phyloP scores from a whole-genome alignment of 2,113 vertebrate genomes.

The Isurus oxyrinchus region DNA sequence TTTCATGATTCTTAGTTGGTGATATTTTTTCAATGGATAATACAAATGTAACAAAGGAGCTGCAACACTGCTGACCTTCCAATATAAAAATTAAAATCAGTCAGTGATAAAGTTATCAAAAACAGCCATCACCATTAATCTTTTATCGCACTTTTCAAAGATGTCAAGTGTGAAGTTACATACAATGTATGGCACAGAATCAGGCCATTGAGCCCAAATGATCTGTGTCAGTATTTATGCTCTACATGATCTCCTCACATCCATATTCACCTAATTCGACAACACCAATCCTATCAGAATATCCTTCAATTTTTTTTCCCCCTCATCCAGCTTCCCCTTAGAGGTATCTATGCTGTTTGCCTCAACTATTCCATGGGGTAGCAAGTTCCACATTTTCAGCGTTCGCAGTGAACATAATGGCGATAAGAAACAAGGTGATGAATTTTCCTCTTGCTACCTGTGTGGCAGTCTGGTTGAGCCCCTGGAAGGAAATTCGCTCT shows the following conservation, averaged over 20 bases:
- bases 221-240: background rate
- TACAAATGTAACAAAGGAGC: background rate
- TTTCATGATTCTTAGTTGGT: background rate
- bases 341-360: too few relatives aligned
- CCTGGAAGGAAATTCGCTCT: too few relatives aligned
- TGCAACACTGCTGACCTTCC: background rate
- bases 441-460: too few relatives aligned
- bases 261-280: background rate
- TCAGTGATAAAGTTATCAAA: background rate
- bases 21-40: background rate
- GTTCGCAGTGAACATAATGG: too few relatives aligned
- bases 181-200: background rate
- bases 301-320: background rate
- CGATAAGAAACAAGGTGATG: too few relatives aligned
- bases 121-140: background rate
- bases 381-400: too few relatives aligned
- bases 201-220: background rate
- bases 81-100: background rate
- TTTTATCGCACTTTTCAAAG: background rate
- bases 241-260: background rate
- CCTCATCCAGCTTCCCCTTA: too few relatives aligned
- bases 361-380: too few relatives aligned
- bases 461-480: too few relatives aligned
- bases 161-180: background rate
- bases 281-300: background rate